A percentile compares a stretch with the other conserved stretches of the same genome.
phyloP scores from a whole-genome alignment of 2,797 vertebrate genomes.

The Pelochelys cantorii region DNA sequence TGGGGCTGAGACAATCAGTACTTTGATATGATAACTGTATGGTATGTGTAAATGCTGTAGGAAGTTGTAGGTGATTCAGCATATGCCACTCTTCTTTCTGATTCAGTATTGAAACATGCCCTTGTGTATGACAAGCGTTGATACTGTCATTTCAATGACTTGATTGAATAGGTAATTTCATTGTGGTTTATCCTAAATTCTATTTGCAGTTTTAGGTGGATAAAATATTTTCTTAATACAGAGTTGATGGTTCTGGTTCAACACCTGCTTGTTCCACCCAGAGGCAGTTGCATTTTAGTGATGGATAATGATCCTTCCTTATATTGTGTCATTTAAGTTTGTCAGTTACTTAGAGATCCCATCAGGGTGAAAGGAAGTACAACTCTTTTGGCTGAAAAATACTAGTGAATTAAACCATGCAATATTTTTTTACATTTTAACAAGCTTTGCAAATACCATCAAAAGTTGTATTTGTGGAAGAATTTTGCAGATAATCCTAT shows the following conservation, averaged over 20 bases:
- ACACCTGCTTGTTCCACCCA: not conserved
- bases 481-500: rapidly evolving
- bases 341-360: not conserved
- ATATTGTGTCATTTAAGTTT: not conserved
- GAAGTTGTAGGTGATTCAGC: not conserved
- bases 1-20: not conserved
- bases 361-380: not conserved
- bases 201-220: not conserved
- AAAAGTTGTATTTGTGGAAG: not conserved
- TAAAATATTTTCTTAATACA: not conserved
- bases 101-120: not conserved
- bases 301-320: not conserved
- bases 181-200: not conserved
- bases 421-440: not conserved
- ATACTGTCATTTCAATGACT: not conserved
- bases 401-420: not conserved
- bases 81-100: not conserved
- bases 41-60: not conserved
- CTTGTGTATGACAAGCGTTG: not conserved
- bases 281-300: not conserved
- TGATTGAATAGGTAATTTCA: not conserved
- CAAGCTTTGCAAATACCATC: not conserved
- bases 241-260: not conserved
- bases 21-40: not conserved
- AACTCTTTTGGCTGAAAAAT: not conserved